Percentiles rank a stretch among this genome's conserved stretches.
These are phyloP conservation scores for Diarsia brunnea DNA, from an alignment of 2,888 invertebrate genomes.

Conservation along the genomic window DNA sequence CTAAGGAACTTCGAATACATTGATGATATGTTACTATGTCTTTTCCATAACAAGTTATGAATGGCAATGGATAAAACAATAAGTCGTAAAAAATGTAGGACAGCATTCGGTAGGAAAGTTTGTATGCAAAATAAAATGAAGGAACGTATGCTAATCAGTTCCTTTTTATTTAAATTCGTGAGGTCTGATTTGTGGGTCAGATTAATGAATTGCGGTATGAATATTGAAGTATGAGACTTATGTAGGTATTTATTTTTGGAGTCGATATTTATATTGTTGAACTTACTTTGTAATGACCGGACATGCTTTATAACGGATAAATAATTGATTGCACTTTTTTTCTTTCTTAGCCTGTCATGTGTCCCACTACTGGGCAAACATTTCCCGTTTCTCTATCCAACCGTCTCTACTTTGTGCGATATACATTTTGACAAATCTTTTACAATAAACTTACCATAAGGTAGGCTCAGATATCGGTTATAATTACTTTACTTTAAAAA, in stretches of 20 bases:
- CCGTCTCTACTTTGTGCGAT: too few relatives aligned
- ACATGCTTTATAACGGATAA: too few relatives aligned
- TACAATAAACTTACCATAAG: neutral
- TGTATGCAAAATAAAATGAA: constrained; percentile 55
- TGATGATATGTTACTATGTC: constrained; percentile 16
- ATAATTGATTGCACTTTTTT: too few relatives aligned
- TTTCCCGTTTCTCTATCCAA: too few relatives aligned
- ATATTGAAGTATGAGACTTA: neutral
- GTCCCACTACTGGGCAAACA: too few relatives aligned
- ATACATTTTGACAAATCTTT: too few relatives aligned
- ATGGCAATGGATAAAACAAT: constrained; percentile 57
- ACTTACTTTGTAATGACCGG: neutral
- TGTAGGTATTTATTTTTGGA: neutral
- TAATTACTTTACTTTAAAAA: neutral
- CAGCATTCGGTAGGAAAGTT: constrained; percentile 52
- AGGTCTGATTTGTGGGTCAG: constrained; percentile 31
- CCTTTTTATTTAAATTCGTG: constrained; percentile 46
- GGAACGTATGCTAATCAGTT: constrained; percentile 45
- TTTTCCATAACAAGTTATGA: constrained; percentile 41
- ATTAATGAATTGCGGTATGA: constrained; percentile 35
- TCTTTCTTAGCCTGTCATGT: too few relatives aligned
- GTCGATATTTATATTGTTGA: neutral
- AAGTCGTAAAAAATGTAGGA: constrained; percentile 58
- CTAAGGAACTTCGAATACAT: constrained; percentile 14
- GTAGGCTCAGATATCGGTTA: too few relatives aligned